A percentile compares a stretch with the other conserved stretches of the same genome.
These are phyloP conservation scores for Ariopsis seemanni DNA, from an alignment of 2,113 vertebrate species.

Conservation along the genomic window DNA sequence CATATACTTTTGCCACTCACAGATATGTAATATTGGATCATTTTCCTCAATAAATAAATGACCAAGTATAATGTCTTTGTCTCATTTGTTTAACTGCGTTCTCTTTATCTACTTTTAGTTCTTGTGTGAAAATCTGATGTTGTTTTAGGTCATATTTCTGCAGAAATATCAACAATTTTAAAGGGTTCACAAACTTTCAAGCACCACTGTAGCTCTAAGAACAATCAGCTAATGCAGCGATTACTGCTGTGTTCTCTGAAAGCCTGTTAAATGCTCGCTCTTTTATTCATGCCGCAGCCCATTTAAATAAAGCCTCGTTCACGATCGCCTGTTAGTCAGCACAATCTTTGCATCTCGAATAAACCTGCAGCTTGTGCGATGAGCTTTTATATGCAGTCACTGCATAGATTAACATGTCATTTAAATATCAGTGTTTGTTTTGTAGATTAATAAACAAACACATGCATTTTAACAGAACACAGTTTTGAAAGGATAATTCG, in stretches of 20 bases:
- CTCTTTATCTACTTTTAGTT: too few species aligned
- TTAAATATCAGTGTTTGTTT: not conserved
- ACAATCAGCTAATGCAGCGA: constrained; percentile 38
- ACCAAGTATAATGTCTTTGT: too few species aligned
- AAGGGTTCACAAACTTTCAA: too few species aligned
- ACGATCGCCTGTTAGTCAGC: not conserved
- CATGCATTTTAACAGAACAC: not conserved
- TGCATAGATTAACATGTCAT: not conserved
- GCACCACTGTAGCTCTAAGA: constrained; percentile 3
- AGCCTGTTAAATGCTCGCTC: constrained; percentile 25
- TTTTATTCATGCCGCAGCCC: not conserved
- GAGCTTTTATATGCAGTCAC: not conserved
- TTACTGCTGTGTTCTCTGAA: constrained; percentile 20
- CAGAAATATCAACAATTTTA: too few species aligned
- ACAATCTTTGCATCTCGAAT: constrained; percentile 2
- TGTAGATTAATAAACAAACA: not conserved
- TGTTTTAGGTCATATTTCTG: too few species aligned
- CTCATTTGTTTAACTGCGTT: too few species aligned
- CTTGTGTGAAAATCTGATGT: too few species aligned
- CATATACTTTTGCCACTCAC: too few species aligned
- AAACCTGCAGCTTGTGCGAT: not conserved
- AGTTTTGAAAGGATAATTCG: not conserved
- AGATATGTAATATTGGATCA: too few species aligned
- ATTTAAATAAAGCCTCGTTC: not conserved
- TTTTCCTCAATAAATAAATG: too few species aligned